These are phyloP conservation scores for Mustelus asterias DNA, from an alignment of 2,113 vertebrate genomes.

Conservation along the genomic window DNA sequence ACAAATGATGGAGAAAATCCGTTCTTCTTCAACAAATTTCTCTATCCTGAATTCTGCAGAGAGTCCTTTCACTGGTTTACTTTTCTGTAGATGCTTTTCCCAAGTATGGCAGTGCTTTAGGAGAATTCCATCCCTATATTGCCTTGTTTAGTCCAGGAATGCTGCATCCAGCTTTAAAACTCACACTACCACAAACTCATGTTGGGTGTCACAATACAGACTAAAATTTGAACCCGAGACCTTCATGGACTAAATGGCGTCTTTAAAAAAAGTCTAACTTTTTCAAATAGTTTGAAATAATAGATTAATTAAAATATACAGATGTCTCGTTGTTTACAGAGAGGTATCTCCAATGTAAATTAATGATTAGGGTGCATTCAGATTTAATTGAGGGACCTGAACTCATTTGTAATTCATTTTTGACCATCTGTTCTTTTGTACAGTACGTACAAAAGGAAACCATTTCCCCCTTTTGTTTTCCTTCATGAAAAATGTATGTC, in stretches of 20 bases:
- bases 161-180: not conserved
- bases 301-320: slow-evolving; percentile 4
- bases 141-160: not conserved
- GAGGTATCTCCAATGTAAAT: not conserved
- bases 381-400: not conserved
- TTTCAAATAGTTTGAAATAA: slow-evolving; percentile 8
- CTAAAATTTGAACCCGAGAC: not conserved
- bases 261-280: not conserved
- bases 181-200: not conserved
- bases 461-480: slow-evolving; percentile 10
- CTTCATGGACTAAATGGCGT: not conserved
- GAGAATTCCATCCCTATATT: not conserved
- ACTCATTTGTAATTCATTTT: slow-evolving; percentile 34
- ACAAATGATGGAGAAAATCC: too few species aligned
- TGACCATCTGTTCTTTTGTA: slow-evolving; percentile 36
- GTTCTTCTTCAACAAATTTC: not conserved
- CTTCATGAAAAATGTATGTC: slow-evolving; percentile 33
- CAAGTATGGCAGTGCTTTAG: not conserved
- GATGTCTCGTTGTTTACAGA: slow-evolving; percentile 18
- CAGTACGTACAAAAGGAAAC: not conserved
- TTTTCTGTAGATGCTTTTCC: not conserved
- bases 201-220: not conserved
- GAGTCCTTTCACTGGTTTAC: not conserved
- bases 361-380: slow-evolving; percentile 7
- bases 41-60: not conserved